Percentiles rank a stretch among this genome's conserved stretches.
Conservation (phyloP, 2,888 invertebrate species). For the Apamea sordens region DNA sequence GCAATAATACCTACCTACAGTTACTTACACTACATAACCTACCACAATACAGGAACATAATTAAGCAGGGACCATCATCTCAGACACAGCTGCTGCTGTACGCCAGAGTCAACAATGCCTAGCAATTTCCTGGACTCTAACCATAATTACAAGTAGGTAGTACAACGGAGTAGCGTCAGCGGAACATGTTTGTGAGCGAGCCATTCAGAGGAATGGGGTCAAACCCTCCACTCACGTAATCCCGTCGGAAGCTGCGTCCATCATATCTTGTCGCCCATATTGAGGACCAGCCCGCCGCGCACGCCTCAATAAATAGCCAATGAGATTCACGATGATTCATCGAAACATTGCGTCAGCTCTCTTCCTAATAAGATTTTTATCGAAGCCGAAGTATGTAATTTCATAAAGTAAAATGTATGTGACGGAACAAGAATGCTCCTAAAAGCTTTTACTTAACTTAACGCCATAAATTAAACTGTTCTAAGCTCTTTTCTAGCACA, state of each 20-base stretch:
- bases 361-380: constrained; percentile 35
- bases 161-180: constrained; percentile 46
- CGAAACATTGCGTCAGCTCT: constrained; percentile 39
- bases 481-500: constrained; percentile 45
- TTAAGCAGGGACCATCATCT: constrained; percentile 21
- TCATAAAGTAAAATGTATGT: constrained; percentile 3
- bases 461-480: constrained; percentile 48
- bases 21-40: not conserved
- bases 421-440: constrained; percentile 3
- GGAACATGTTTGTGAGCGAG: constrained; percentile 54
- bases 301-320: constrained; percentile 49
- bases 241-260: constrained; percentile 60
- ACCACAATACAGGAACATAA: constrained; percentile 30
- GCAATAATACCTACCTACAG: not conserved
- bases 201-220: constrained; percentile 59
- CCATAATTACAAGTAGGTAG: constrained; percentile 46
- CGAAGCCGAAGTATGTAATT: constrained; percentile 17
- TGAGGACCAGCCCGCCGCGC: constrained; percentile 31
- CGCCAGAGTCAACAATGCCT: constrained; percentile 45
- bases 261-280: constrained; percentile 57
- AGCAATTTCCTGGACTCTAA: constrained; percentile 55
- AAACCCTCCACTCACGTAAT: constrained; percentile 56
- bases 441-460: constrained; percentile 35
- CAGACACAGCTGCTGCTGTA: constrained; percentile 5
- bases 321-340: constrained; percentile 52